Evolutionary conservation across 2,888 invertebrate species (phyloP).

Genomic region (Nymphalis polychloros): DNA sequence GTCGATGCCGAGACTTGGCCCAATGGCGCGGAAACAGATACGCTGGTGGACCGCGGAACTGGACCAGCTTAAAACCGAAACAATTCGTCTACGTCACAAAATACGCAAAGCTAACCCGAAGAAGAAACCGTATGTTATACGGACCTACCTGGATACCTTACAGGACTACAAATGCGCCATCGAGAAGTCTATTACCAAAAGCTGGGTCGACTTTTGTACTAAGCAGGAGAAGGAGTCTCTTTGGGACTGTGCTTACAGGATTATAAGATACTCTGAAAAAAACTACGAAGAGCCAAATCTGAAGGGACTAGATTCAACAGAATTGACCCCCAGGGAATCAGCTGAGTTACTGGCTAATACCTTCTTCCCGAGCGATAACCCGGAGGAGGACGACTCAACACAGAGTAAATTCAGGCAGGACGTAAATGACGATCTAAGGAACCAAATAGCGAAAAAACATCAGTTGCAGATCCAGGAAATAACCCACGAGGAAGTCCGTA

Average conservation of each 20-base stretch:
- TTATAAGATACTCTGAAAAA: neutral
- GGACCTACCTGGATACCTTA: neutral
- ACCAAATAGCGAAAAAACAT: neutral
- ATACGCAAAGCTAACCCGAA: neutral
- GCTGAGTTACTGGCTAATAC: neutral
- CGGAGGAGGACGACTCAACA: neutral
- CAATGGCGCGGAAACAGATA: neutral
- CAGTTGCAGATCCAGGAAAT: too few species aligned
- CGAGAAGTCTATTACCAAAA: neutral
- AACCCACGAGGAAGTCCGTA: too few species aligned
- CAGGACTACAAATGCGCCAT: neutral
- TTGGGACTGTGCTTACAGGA: conserved; percentile 1
- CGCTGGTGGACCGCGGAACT: neutral
- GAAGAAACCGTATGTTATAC: neutral
- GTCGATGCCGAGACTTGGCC: neutral
- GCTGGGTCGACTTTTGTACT: conserved; percentile 1
- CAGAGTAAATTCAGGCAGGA: neutral
- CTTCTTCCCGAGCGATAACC: neutral
- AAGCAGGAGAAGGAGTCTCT: neutral
- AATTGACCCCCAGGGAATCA: neutral
- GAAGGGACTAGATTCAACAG: neutral
- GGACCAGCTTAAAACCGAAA: neutral
- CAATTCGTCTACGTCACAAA: neutral
- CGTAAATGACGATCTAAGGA: neutral
- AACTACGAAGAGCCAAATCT: neutral